These are phyloP conservation scores for Tenodera sinensis DNA, from an alignment of 2,888 invertebrate species.

Conservation along the genomic window DNA sequence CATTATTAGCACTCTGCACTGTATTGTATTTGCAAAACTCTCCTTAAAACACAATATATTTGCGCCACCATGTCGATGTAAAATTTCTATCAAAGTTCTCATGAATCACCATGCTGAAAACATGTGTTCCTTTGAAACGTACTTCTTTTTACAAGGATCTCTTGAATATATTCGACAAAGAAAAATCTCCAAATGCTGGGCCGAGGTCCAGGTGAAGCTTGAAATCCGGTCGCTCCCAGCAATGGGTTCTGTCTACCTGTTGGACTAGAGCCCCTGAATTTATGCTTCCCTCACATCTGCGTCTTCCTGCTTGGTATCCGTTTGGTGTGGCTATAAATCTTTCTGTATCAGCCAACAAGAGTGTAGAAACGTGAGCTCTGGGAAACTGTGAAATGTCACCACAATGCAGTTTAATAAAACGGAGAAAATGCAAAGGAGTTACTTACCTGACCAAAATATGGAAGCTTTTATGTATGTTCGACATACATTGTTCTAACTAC, in stretches of 20 bases:
- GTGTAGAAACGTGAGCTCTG: background rate
- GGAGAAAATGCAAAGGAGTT: no score
- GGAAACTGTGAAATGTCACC: background rate
- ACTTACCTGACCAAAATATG: no score
- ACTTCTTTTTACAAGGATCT: no score
- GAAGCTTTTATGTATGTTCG: no score
- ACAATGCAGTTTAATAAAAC: background rate
- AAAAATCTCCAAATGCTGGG: background rate
- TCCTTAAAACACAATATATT: no score
- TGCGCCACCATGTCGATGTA: no score
- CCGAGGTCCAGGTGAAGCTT: background rate
- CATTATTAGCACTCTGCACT: no score
- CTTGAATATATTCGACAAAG: background rate
- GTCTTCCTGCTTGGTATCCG: background rate
- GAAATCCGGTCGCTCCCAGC: background rate
- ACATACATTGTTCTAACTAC: no score
- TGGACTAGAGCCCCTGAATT: background rate
- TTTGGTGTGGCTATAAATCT: background rate
- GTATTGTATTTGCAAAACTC: no score
- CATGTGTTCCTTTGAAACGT: no score
- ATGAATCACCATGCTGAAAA: no score
- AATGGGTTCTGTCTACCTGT: background rate
- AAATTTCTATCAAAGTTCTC: no score
- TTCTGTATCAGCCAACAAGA: background rate
- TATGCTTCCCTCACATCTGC: background rate